These are phyloP conservation scores for Adelosebastes latens DNA, from an alignment of 2,797 vertebrate species.

Conservation along the genomic window DNA sequence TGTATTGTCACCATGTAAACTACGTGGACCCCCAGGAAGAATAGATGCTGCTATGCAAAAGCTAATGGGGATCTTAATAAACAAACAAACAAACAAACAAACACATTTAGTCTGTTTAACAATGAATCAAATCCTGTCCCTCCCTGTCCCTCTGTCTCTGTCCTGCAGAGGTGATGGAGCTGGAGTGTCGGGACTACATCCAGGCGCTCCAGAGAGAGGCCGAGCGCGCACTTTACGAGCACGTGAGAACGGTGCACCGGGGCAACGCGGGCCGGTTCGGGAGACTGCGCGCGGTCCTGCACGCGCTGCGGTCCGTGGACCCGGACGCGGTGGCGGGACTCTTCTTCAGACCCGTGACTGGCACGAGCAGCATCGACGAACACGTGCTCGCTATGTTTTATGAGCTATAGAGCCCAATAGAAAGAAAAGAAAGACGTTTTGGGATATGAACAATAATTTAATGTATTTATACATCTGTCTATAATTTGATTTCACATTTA, in stretches of 20 bases:
- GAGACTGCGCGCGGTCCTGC: constrained; percentile 10
- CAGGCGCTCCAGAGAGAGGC: constrained; percentile 35
- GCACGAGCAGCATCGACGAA: constrained; percentile 87
- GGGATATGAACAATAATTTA: neutral
- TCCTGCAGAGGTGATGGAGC: neutral
- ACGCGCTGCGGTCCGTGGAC: constrained; percentile 17
- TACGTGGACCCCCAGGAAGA: no score
- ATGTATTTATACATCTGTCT: neutral
- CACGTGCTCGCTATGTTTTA: constrained; percentile 32
- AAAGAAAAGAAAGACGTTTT: neutral
- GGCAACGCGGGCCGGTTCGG: neutral
- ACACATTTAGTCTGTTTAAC: neutral
- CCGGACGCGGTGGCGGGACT: constrained; percentile 84
- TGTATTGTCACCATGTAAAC: no score
- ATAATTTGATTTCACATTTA: neutral
- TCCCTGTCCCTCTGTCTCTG: neutral
- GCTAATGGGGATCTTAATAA: no score
- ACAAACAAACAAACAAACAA: no score
- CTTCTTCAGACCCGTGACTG: constrained; percentile 86
- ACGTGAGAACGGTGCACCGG: neutral
- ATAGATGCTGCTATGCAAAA: no score
- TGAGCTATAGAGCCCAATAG: neutral
- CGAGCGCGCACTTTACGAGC: constrained; percentile 29
- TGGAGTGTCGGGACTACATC: constrained; percentile 42
- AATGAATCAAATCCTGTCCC: neutral